phyloP scores from a whole-genome alignment of 37 sponge, comb jelly and placozoan genomes.

The Petrosia ficiformis region DNA sequence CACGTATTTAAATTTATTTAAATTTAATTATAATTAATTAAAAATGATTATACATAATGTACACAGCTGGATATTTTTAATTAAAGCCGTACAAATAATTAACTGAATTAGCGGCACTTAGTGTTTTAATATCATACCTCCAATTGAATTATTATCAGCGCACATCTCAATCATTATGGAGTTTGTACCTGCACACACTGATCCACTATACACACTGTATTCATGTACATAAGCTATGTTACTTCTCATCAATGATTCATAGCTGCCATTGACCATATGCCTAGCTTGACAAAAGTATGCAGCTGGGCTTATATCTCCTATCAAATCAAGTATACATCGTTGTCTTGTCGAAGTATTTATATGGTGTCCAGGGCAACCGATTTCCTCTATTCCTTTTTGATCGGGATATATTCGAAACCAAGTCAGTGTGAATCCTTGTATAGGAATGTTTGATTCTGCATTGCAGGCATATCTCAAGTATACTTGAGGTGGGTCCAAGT shows the following conservation, averaged over 20 bases:
- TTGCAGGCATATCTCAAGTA: neutral
- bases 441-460: neutral
- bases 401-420: no score
- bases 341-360: neutral
- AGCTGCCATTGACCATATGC: neutral
- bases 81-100: neutral
- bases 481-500: neutral
- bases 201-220: neutral
- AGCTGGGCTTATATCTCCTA: neutral
- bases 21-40: no score
- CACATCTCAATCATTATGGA: neutral
- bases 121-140: neutral
- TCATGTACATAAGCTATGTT: neutral
- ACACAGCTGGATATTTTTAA: neutral
- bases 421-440: neutral
- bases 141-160: neutral
- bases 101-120: neutral
- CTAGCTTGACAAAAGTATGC: neutral
- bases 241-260: neutral
- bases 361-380: no score
- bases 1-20: no score
- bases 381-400: no score
- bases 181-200: neutral
- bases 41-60: no score
- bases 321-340: neutral